A percentile compares a stretch with the other conserved stretches of the same genome.
These are phyloP conservation scores for Phalanger gymnotis DNA, from an alignment of 2,797 vertebrate species.

Conservation along the genomic window DNA sequence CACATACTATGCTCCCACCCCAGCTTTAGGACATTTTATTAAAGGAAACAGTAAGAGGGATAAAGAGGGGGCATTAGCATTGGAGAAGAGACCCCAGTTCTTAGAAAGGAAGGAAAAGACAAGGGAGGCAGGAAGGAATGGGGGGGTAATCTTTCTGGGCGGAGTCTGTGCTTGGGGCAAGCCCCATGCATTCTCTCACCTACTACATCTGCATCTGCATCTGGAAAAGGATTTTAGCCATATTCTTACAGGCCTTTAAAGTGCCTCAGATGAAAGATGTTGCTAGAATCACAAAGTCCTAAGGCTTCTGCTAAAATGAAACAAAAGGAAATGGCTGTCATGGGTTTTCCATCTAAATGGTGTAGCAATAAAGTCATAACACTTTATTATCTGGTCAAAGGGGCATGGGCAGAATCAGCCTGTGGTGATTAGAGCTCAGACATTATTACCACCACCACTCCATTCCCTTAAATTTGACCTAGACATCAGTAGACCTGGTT, in stretches of 20 bases:
- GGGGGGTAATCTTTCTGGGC: background rate
- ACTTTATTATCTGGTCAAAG: conserved; percentile 15
- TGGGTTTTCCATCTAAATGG: background rate
- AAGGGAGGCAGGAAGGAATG: background rate
- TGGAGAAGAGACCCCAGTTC: background rate
- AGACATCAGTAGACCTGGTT: background rate
- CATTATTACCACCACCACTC: background rate
- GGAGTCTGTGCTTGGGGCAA: background rate
- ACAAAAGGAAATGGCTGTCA: background rate
- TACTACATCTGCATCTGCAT: background rate
- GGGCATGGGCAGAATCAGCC: background rate
- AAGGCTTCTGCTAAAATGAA: conserved; percentile 7
- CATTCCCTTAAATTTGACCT: background rate
- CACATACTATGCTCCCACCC: background rate
- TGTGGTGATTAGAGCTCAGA: background rate
- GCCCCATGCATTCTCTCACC: background rate
- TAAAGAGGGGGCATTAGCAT: background rate
- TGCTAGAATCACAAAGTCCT: background rate
- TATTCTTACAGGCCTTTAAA: background rate
- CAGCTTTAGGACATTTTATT: background rate
- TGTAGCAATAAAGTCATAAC: background rate
- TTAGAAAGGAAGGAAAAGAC: background rate
- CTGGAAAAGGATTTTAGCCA: background rate
- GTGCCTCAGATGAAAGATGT: background rate
- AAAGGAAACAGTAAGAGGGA: background rate